Percentiles rank a stretch among this genome's conserved stretches.
Conservation (phyloP, 2,888 invertebrate genomes). For the Minunthozetes semirufus region DNA sequence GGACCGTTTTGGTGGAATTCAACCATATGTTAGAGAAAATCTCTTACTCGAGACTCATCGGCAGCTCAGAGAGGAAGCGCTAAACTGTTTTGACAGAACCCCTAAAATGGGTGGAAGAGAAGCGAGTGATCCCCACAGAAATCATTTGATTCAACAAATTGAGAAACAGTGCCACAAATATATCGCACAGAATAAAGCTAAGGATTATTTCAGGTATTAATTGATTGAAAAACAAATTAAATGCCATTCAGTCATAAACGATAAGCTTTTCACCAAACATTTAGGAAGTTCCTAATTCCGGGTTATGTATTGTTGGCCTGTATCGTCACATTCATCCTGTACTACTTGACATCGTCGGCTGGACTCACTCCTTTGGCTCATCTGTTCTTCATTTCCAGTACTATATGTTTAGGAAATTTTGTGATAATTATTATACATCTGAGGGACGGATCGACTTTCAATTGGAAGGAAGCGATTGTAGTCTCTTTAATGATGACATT, state of each 20-base stretch:
- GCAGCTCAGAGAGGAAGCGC: slow-evolving; percentile 87
- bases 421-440: neutral
- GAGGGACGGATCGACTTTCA: neutral
- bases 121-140: too few relatives aligned
- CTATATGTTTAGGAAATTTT: neutral
- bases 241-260: too few relatives aligned
- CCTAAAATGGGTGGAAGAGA: slow-evolving; percentile 1
- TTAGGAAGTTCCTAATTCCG: neutral
- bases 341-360: neutral
- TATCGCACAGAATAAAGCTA: too few relatives aligned
- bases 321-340: neutral
- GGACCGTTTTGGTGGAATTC: too few relatives aligned
- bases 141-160: too few relatives aligned
- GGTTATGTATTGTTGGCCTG: neutral
- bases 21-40: neutral
- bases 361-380: too few relatives aligned
- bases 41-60: slow-evolving; percentile 58
- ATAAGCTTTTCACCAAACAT: too few relatives aligned
- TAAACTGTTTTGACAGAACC: neutral
- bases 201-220: too few relatives aligned
- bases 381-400: neutral
- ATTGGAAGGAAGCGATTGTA: neutral
- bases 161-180: too few relatives aligned
- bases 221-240: too few relatives aligned
- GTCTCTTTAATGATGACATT: neutral